Percentiles rank a stretch among this genome's conserved stretches.
Conservation (phyloP, 2,113 vertebrate species). For the Pholis gunnellus region DNA sequence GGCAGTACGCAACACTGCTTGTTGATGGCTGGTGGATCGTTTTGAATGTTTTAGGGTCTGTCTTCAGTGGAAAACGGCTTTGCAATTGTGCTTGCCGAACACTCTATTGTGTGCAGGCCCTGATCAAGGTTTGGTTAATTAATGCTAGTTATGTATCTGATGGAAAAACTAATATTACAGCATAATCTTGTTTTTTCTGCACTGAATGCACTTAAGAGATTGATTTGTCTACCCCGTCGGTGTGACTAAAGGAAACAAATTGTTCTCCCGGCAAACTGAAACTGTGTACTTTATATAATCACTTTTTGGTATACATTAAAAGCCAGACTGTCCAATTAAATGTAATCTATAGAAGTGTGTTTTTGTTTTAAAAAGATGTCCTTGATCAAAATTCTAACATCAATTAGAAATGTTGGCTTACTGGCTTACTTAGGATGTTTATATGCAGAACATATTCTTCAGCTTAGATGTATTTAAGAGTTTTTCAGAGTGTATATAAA, state of each 20-base stretch:
- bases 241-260: background rate
- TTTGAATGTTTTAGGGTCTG: background rate
- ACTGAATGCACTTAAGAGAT: background rate
- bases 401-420: background rate
- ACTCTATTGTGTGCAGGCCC: background rate
- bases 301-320: background rate
- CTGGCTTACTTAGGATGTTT: background rate
- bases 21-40: background rate
- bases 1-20: background rate
- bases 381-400: background rate
- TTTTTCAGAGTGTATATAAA: background rate
- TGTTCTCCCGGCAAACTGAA: background rate
- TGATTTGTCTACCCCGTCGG: background rate
- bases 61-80: background rate
- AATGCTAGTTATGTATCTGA: background rate
- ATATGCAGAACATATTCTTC: background rate
- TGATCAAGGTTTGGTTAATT: background rate
- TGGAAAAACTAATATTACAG: background rate
- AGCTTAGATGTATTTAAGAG: background rate
- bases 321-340: background rate
- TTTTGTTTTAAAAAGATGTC: background rate
- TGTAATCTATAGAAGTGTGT: background rate
- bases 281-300: background rate
- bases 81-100: background rate
- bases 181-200: background rate